phyloP scores from a whole-genome alignment of 2,113 vertebrate species.

The Vombatus ursinus region DNA sequence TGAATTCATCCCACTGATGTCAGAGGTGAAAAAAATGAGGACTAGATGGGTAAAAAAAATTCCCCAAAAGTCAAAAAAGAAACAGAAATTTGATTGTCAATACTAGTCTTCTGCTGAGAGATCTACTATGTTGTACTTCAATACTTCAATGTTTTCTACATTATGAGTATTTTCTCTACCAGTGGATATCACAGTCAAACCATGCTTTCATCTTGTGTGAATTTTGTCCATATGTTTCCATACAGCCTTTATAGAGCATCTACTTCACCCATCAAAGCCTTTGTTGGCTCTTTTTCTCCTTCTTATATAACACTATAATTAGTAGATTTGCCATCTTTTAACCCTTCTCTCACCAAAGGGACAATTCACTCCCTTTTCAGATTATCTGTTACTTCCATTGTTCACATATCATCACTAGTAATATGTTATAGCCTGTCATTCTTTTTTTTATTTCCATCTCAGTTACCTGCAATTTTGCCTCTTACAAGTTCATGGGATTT shows the following conservation, averaged over 20 bases:
- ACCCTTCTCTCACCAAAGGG: not conserved
- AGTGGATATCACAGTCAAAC: not conserved
- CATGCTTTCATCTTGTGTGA: not conserved
- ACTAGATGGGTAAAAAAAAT: not conserved
- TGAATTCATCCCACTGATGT: not conserved
- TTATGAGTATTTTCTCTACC: not conserved
- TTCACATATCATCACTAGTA: not conserved
- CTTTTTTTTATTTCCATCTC: not conserved
- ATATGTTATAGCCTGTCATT: not conserved
- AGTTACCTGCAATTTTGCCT: not conserved
- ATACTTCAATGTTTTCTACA: not conserved
- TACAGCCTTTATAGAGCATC: not conserved
- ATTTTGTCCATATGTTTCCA: not conserved
- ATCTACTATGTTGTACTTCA: not conserved
- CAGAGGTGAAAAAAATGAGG: not conserved
- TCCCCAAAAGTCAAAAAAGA: not conserved
- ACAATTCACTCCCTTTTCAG: not conserved
- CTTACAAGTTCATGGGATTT: not conserved
- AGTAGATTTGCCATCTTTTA: not conserved
- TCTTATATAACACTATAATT: not conserved
- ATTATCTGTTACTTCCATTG: not conserved
- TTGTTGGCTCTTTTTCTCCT: not conserved
- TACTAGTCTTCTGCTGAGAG: rapidly evolving
- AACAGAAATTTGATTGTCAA: not conserved
- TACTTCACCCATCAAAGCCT: not conserved